phyloP scores from a whole-genome alignment of 35 echinoderm and acorn worm species.

The Heliocidaris tuberculata region DNA sequence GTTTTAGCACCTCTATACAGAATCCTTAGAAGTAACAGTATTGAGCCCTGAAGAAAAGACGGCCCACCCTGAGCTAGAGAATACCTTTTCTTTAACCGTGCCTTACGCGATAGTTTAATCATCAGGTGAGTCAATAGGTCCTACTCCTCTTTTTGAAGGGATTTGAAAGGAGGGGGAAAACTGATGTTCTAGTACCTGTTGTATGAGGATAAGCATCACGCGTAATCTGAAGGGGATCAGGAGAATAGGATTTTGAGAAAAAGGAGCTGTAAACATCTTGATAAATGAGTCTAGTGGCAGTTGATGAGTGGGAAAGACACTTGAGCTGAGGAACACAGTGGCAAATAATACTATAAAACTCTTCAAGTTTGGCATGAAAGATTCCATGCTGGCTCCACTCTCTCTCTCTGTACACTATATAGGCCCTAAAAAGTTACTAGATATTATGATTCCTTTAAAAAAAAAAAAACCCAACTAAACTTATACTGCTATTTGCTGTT shows the following conservation, averaged over 20 bases:
- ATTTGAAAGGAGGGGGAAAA: neutral
- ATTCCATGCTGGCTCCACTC: neutral
- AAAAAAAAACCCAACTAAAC: too few species aligned
- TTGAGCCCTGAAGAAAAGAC: neutral
- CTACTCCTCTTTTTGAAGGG: neutral
- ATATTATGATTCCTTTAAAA: too few species aligned
- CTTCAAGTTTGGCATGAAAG: neutral
- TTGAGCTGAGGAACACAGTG: neutral
- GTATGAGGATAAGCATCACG: neutral
- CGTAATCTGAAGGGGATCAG: neutral
- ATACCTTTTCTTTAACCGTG: neutral
- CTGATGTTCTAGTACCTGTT: neutral
- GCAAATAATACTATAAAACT: neutral
- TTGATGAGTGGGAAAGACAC: neutral
- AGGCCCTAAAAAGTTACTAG: too few species aligned
- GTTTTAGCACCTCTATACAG: neutral
- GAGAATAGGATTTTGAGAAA: neutral
- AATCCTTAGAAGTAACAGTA: neutral
- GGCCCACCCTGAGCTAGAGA: neutral
- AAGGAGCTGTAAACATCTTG: neutral
- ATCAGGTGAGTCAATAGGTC: neutral
- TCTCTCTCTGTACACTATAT: too few species aligned
- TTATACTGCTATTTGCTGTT: too few species aligned
- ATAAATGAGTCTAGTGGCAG: neutral
- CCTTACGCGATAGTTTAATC: neutral